These are phyloP conservation scores for Athripsodes cinereus DNA, from an alignment of 2,888 invertebrate genomes.

Conservation along the genomic window DNA sequence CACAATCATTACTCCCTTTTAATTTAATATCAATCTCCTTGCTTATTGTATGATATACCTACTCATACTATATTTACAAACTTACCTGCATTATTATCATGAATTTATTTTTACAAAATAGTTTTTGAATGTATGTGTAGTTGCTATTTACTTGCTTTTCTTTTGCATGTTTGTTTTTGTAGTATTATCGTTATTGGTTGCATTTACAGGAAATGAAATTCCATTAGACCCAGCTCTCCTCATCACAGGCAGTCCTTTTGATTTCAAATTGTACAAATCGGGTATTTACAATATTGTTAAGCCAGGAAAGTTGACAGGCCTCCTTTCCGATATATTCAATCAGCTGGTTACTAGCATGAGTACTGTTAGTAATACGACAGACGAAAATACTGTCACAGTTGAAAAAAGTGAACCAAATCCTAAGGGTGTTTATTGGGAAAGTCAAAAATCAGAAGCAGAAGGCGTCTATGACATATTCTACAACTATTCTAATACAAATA, in stretches of 20 bases:
- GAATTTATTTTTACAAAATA: too few relatives aligned
- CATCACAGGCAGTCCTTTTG: constrained; percentile 37
- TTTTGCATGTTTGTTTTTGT: constrained; percentile 27
- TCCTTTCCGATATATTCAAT: constrained; percentile 24
- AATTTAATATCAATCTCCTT: not conserved
- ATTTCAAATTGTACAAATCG: constrained; percentile 39
- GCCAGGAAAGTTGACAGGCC: constrained; percentile 23
- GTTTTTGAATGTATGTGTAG: constrained; percentile 3
- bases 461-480: constrained; percentile 42
- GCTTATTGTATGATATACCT: not conserved
- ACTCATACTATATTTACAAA: not conserved
- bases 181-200: constrained; percentile 35
- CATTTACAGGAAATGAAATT: constrained; percentile 48
- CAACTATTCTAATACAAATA: constrained; percentile 30
- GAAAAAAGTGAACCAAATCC: constrained; percentile 34
- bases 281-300: constrained; percentile 28
- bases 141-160: too few relatives aligned
- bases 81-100: not conserved
- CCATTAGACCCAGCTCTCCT: constrained; percentile 42
- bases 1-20: not conserved
- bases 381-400: constrained; percentile 8
- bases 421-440: constrained; percentile 42
- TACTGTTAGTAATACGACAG: not conserved
- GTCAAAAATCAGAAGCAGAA: constrained; percentile 37
- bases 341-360: constrained; percentile 20